Evolutionary conservation across 2,888 invertebrate genomes (phyloP).

Genomic region (Drosophila recens): DNA sequence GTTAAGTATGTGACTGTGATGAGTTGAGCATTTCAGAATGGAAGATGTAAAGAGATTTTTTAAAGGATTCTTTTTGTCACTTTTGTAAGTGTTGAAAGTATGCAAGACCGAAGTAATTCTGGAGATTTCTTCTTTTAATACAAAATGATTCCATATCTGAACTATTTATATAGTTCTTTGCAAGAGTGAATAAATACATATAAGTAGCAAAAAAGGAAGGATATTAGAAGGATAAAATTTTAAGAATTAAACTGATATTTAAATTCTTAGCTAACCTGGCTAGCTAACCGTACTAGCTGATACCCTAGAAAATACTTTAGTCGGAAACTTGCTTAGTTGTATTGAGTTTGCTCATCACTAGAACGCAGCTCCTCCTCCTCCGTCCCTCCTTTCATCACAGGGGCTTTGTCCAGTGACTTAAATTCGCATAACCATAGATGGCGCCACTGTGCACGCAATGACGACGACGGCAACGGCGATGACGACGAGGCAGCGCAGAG

Average conservation of each 20-base stretch:
- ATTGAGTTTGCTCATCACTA: constrained; percentile 47
- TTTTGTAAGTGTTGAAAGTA: too few relatives aligned
- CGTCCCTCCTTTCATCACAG: not conserved
- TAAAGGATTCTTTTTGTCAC: not conserved
- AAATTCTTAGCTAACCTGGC: too few relatives aligned
- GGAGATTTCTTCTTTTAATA: too few relatives aligned
- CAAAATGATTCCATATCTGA: too few relatives aligned
- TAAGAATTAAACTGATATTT: too few relatives aligned
- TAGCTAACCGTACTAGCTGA: too few relatives aligned
- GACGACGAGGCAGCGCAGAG: constrained; percentile 51
- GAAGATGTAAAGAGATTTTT: not conserved
- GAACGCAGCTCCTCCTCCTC: too few relatives aligned
- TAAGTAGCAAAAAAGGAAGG: too few relatives aligned
- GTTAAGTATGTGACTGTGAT: not conserved
- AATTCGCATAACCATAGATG: constrained; percentile 74
- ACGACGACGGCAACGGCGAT: constrained; percentile 18
- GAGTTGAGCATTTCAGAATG: not conserved
- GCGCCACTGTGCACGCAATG: constrained; percentile 56
- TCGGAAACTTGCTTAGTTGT: not conserved
- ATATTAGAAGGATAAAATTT: too few relatives aligned
- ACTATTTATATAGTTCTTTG: too few relatives aligned
- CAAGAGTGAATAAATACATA: too few relatives aligned
- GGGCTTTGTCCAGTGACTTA: constrained; percentile 74
- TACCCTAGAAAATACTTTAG: not conserved
- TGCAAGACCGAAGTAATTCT: not conserved